Percentiles rank a stretch among this genome's conserved stretches.
Evolutionary conservation across 2,888 invertebrate species (phyloP).

Genomic region (Acheta domesticus): DNA sequence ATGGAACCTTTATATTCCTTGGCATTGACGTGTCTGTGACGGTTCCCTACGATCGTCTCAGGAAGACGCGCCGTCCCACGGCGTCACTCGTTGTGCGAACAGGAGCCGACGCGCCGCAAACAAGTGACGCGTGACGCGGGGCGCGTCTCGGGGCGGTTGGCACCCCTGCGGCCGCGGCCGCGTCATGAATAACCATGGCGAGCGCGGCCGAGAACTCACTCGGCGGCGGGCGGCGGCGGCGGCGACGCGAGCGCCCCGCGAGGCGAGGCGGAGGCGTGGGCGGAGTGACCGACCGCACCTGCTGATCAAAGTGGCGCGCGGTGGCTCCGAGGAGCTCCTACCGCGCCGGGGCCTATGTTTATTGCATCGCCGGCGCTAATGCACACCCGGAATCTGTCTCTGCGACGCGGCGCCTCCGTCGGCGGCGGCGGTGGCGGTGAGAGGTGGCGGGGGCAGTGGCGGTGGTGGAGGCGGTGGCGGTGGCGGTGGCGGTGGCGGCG

Average conservation of each 20-base stretch:
- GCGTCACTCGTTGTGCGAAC: no score
- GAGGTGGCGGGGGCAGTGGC: no score
- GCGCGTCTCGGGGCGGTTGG: not conserved
- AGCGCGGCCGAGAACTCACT: slow-evolving; percentile 1
- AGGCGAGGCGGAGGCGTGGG: not conserved
- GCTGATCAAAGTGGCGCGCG: not conserved
- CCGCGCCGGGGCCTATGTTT: not conserved
- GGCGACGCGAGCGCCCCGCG: no score
- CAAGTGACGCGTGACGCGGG: not conserved
- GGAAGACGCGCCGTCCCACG: no score
- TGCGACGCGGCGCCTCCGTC: not conserved
- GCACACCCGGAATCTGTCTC: slow-evolving; percentile 4
- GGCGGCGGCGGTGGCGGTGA: no score
- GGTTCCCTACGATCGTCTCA: no score
- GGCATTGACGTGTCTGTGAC: no score
- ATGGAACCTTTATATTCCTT: no score
- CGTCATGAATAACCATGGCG: not conserved
- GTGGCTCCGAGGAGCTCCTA: not conserved
- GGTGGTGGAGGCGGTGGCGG: no score
- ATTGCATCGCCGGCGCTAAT: not conserved
- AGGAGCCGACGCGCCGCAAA: not conserved
- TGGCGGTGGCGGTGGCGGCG: no score
- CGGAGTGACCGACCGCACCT: not conserved
- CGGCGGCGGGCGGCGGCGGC: no score
- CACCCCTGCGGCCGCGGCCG: not conserved